Base-by-base conservation (phyloP, 2,888 invertebrate genomes). In the Mongoloraphidia duomilia region DNA sequence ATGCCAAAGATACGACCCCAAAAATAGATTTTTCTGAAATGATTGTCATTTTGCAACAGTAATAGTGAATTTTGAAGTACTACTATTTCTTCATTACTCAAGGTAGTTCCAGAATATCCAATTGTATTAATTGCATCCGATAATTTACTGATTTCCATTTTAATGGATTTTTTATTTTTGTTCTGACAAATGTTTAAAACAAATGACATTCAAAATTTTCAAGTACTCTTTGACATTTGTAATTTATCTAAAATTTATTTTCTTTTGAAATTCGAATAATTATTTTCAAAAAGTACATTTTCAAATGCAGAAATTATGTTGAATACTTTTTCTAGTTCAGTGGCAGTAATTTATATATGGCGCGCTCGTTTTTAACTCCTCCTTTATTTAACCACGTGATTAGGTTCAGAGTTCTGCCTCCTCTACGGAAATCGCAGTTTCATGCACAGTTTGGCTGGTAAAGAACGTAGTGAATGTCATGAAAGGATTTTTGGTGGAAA, bases 1-100 rank as follows among this genome's bases (percentile, higher is more conserved):
- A 77, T 69, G 2, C 87, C 91, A 55, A 79, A 76, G 46, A 93
- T 80, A 61, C 82, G 80, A 0, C 92, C 93, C 89, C 91, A 91
- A 61, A 91, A 88, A 61, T 81, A 90, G 47, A 88, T 76, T 61
- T 80, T 77, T 12, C 73, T 67, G 64, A 91, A 90, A 63, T 89
- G 88, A 66, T 91, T 89, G 63, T 92, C 89, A 54, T 80, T 79
- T 67, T 91, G 84, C 38, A 92, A 70, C 49, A 88, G 68, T 0
- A 84, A 72, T 5, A 93, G 67, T 0, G 91, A 87, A 62, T 85
- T 87, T 61, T 85, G 80, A 11, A 91, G 68, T 49, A 83, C 57
- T 1, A 80, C 71, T 52, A 82, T 77, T 59, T 84, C 79, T 68
- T 92, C 89, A 4, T 76, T 76, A 43, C 78, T 79, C 33, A 90